A percentile compares a stretch with the other conserved stretches of the same genome.
Conservation (phyloP, 2,888 invertebrate species). For the Hirtodrosophila cameraria region DNA sequence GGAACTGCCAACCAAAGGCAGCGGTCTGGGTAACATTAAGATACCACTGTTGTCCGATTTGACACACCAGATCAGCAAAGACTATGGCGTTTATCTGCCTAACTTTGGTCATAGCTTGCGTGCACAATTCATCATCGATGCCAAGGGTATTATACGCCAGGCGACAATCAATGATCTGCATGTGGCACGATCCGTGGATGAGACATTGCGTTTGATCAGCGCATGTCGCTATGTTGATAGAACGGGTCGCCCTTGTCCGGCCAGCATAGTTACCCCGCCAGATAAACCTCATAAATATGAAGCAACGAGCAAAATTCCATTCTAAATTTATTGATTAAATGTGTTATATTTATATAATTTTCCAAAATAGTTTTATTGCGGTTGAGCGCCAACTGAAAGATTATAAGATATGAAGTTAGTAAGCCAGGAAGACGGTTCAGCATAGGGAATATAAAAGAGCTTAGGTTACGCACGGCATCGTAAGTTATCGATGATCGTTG, state of each 20-base stretch:
- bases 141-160: constrained; percentile 14
- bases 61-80: constrained; percentile 10
- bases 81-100: constrained; percentile 18
- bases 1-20: constrained; percentile 1
- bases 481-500: too few relatives aligned
- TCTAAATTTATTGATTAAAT: neutral
- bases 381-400: too few relatives aligned
- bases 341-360: neutral
- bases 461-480: too few relatives aligned
- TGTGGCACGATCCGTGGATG: constrained; percentile 17
- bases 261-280: neutral
- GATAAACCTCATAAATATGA: neutral
- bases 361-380: too few relatives aligned
- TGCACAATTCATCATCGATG: constrained; percentile 27
- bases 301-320: neutral
- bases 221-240: constrained; percentile 9
- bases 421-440: too few relatives aligned
- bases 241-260: neutral
- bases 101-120: constrained; percentile 14
- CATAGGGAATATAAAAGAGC: too few relatives aligned
- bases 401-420: too few relatives aligned
- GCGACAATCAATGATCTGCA: constrained; percentile 20
- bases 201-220: constrained; percentile 18
- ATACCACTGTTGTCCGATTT: constrained; percentile 23
- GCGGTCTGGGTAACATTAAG: constrained; percentile 3